Evolutionary conservation across 2,797 vertebrate genomes (phyloP), one percentile per base, ranked within the genome.

Genomic region (Hozukius guyotensis): DNA sequence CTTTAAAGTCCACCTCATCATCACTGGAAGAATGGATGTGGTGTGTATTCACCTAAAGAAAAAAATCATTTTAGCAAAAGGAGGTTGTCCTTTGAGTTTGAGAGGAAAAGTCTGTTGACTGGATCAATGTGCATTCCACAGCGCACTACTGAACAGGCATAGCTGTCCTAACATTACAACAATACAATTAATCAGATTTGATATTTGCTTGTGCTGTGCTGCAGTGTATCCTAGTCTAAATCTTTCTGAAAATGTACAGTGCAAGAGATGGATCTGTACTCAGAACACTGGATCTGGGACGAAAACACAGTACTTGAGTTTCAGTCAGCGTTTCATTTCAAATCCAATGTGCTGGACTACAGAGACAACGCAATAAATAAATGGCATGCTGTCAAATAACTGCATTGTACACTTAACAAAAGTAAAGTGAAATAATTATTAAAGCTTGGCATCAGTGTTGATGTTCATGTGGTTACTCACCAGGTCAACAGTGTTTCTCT

Each of bases 21-120:
- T 99, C 98, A 82, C 98, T 99, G 83, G 98, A 98, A 86, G 98
- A 99, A 94, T 99, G 98, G 92, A 99, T 99, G 93, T 99, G 98
- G 94, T 98, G 98, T 49, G 98, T 98, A 90, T 97, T 99, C 85
- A 99, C 97, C 96, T 96, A 72, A 16, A 59, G 6, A 73, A 42
- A 70, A 57, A 2, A n/a, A 6, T 2, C 1, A 22, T 56, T 55
- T 75, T 14, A 38, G 3, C 13, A 12, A 56, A 34, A 49, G 46
- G 2, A n/a, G 8, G 27, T 22, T 34, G 4, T 18, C 9, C 42
- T 46, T 46, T 46, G 55, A 53, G 61, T 36, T 55, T 10, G 20
- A 36, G 8, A 24, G 63, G 3, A 42, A 20, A 25, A 59, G 27
- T 25, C 11, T 20, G 9, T 10, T 16, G 13, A 31, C 53, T 4